Conservation (phyloP, 2,797 vertebrate species). For the Galago senegalensis region DNA sequence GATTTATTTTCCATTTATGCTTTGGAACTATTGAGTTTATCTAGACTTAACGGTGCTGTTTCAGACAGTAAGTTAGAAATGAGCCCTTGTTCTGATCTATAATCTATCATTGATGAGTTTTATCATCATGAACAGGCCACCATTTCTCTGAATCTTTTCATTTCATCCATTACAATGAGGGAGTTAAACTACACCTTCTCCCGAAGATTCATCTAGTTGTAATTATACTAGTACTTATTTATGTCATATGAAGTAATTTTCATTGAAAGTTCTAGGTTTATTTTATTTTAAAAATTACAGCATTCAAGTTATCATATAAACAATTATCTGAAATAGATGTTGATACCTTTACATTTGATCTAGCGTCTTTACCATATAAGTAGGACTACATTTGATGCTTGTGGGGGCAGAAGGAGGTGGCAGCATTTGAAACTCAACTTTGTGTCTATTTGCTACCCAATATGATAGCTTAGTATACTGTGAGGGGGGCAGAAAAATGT, state of each 20-base stretch:
- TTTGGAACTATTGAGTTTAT: background rate
- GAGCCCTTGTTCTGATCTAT: background rate
- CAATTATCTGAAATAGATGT: background rate
- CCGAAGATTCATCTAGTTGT: background rate
- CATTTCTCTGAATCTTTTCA: background rate
- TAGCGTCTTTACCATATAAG: background rate
- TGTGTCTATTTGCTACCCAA: background rate
- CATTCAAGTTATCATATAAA: background rate
- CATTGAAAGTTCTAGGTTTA: background rate
- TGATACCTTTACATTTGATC: background rate
- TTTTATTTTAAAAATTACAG: background rate
- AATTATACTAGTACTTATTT: constrained; percentile 22
- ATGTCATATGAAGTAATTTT: background rate
- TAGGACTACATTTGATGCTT: background rate
- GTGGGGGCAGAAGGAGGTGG: background rate
- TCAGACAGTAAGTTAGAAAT: background rate
- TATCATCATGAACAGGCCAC: background rate
- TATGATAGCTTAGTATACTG: background rate
- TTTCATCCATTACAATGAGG: background rate
- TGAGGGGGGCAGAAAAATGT: background rate
- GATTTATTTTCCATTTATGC: background rate
- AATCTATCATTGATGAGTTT: background rate
- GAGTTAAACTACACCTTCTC: background rate
- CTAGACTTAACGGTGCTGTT: background rate
- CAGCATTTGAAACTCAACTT: background rate